phyloP scores from a whole-genome alignment of 2,888 invertebrate genomes.

The Troglohyphantes excavatus region DNA sequence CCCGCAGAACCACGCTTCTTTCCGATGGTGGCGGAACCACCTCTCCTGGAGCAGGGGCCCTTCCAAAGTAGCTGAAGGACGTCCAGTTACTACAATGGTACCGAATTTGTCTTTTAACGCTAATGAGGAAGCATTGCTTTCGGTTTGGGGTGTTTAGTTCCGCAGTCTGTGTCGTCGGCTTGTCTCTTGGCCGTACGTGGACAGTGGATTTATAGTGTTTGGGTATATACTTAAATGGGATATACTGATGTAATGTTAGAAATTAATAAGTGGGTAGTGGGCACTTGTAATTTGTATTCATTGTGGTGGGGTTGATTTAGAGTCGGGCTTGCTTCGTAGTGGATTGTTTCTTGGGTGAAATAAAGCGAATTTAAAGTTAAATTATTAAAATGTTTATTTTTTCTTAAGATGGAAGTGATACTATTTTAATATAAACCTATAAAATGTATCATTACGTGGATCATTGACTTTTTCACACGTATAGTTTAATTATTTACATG shows the following conservation, averaged over 20 bases:
- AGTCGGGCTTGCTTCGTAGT: no score
- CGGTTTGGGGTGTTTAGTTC: slow-evolving; percentile 15
- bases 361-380: no score
- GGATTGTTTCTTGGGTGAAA: no score
- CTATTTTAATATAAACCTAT: no score
- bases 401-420: no score
- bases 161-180: background rate
- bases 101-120: slow-evolving; percentile 65
- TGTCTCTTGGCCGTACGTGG: slow-evolving; percentile 2
- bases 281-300: no score
- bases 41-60: background rate
- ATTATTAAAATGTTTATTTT: no score
- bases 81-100: slow-evolving; percentile 23
- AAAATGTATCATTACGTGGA: no score
- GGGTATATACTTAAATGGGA: background rate
- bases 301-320: no score
- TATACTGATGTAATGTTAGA: background rate
- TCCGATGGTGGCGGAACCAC: background rate
- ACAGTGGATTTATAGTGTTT: background rate
- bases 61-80: background rate
- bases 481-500: no score
- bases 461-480: no score
- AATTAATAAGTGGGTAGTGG: background rate
- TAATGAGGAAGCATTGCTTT: slow-evolving; percentile 57
- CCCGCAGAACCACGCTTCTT: slow-evolving; percentile 10